Conservation (phyloP, 1,140 invertebrate species). For the Dendrolimus kikuchii region DNA sequence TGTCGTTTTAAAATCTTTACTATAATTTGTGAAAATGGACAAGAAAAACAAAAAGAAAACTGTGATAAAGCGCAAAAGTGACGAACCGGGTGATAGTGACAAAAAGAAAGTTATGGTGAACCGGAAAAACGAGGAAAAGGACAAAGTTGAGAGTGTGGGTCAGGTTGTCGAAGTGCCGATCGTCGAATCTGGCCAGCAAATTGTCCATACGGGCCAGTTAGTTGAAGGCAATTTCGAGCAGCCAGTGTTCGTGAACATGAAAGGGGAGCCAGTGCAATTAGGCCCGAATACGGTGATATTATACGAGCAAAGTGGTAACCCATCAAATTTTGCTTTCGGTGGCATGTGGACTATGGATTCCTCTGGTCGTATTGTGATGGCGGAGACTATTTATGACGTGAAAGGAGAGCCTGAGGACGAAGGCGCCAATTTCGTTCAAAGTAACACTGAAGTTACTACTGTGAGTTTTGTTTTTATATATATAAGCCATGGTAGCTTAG, state of each 20-base stretch:
- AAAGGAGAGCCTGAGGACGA: slow-evolving; percentile 65
- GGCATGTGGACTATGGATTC: slow-evolving; percentile 68
- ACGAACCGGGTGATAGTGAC: slow-evolving; percentile 46
- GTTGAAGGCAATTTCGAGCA: slow-evolving; percentile 65
- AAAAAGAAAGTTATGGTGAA: slow-evolving; percentile 59
- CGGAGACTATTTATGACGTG: slow-evolving; percentile 67
- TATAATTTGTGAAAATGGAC: slow-evolving; percentile 57
- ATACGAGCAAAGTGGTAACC: slow-evolving; percentile 63
- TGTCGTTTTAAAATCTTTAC: slow-evolving; percentile 1
- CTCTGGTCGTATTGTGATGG: slow-evolving; percentile 63
- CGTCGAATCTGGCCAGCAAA: slow-evolving; percentile 47
- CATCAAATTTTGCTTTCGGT: slow-evolving; percentile 62
- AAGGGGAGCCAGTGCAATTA: slow-evolving; percentile 61
- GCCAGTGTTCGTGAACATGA: slow-evolving; percentile 65
- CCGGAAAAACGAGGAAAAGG: slow-evolving; percentile 50
- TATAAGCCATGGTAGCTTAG: background rate
- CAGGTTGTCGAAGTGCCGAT: slow-evolving; percentile 62
- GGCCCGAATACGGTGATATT: slow-evolving; percentile 67
- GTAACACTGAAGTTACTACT: slow-evolving; percentile 49
- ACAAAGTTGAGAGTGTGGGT: slow-evolving; percentile 55
- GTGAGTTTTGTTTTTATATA: slow-evolving; percentile 26
- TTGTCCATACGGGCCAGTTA: slow-evolving; percentile 60
- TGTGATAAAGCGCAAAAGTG: slow-evolving; percentile 67
- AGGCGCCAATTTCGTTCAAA: slow-evolving; percentile 49
- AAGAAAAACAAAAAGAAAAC: slow-evolving; percentile 69